A percentile compares a stretch with the other conserved stretches of the same genome.
Conservation (phyloP, 2,888 invertebrate genomes). For the Reticulitermes lucifugus region DNA sequence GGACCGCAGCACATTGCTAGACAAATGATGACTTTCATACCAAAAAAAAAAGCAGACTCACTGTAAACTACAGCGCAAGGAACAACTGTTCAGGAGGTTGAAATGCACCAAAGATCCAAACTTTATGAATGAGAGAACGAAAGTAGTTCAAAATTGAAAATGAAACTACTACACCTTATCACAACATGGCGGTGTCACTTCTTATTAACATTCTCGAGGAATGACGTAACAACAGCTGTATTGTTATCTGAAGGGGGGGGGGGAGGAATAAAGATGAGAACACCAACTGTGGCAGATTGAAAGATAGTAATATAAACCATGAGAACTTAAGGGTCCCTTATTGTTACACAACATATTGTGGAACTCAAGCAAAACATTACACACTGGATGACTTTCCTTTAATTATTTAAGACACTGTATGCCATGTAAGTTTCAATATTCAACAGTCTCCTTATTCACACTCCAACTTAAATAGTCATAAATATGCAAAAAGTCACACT, state of each 20-base stretch:
- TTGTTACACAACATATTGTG: not conserved
- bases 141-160: too few species aligned
- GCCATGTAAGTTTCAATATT: slow-evolving; percentile 11
- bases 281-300: not conserved
- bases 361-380: not conserved
- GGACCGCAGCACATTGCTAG: too few species aligned
- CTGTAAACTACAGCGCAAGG: too few species aligned
- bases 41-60: too few species aligned
- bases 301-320: not conserved
- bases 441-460: slow-evolving; percentile 15
- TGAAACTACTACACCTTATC: too few species aligned
- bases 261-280: too few species aligned
- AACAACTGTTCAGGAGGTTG: too few species aligned
- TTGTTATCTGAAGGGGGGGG: too few species aligned
- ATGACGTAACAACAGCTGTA: not conserved
- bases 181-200: not conserved
- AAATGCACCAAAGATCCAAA: too few species aligned
- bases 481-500: not conserved
- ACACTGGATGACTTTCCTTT: not conserved
- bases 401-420: not conserved
- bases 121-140: too few species aligned
- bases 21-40: too few species aligned
- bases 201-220: not conserved
- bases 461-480: too few species aligned
- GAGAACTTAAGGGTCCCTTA: not conserved